These are phyloP conservation scores for Pardosa pseudoannulata DNA, from an alignment of 2,888 invertebrate species.

Conservation along the genomic window DNA sequence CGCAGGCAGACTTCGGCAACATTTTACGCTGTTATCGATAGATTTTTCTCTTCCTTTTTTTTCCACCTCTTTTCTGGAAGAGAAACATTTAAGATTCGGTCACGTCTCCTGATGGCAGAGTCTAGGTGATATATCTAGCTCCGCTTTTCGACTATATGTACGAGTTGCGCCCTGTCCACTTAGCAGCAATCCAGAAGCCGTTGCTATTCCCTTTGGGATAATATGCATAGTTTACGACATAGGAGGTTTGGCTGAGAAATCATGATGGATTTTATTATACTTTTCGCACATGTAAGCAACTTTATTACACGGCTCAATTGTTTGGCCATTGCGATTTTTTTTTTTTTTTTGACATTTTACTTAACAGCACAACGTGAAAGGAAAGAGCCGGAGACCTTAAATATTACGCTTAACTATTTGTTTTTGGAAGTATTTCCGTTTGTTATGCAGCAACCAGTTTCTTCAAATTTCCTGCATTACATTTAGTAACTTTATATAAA, in stretches of 20 bases:
- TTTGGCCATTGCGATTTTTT: neutral
- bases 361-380: neutral
- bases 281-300: constrained; percentile 3
- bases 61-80: constrained; percentile 28
- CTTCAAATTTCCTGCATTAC: too few relatives aligned
- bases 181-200: constrained; percentile 12
- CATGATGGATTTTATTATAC: constrained; percentile 21
- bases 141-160: constrained; percentile 4
- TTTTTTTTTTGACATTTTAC: neutral
- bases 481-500: too few relatives aligned
- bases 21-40: constrained; percentile 41
- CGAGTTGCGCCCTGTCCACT: constrained; percentile 18
- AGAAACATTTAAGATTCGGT: constrained; percentile 58
- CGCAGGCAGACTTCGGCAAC: constrained; percentile 14
- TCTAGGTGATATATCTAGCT: constrained; percentile 48
- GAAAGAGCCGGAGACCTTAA: neutral
- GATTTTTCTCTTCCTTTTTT: constrained; percentile 26
- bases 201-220: constrained; percentile 11
- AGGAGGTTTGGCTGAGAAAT: constrained; percentile 10
- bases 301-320: neutral
- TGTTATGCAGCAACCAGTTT: too few relatives aligned
- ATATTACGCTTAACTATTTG: too few relatives aligned
- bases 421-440: too few relatives aligned
- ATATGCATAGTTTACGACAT: constrained; percentile 5
- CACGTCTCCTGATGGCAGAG: constrained; percentile 52